Conservation (phyloP, 92 coral and sea anemone genomes). For the Umimayanthus kanabou region DNA sequence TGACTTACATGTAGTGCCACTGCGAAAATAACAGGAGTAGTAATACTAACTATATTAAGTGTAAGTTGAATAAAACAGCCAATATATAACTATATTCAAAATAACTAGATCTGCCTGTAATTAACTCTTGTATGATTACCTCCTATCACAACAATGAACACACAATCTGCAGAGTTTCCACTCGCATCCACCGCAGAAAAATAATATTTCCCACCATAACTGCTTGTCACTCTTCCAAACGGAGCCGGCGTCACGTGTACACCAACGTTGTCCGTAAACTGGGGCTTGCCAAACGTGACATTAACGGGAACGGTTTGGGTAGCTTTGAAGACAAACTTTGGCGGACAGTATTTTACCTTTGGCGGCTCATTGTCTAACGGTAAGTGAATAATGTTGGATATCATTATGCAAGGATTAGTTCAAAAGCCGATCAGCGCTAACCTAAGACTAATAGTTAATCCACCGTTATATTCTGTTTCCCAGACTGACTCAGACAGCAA, state of each 20-base stretch:
- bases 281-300: constrained; percentile 73
- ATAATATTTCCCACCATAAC: constrained; percentile 10
- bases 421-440: no score
- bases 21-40: no score
- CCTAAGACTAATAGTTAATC: no score
- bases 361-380: constrained; percentile 77
- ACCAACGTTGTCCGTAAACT: constrained; percentile 77
- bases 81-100: background rate
- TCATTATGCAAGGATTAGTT: no score
- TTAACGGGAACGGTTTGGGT: constrained; percentile 32
- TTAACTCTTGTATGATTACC: constrained; percentile 29
- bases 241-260: constrained; percentile 53
- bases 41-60: no score
- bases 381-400: no score
- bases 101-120: no score
- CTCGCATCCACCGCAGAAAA: constrained; percentile 62
- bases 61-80: background rate
- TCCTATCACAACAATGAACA: constrained; percentile 50
- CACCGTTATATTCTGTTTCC: no score
- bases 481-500: no score
- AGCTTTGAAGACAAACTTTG: constrained; percentile 39
- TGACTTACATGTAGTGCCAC: no score
- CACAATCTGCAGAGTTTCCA: constrained; percentile 50
- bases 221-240: constrained; percentile 37
- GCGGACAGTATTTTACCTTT: constrained; percentile 66